Evolutionary conservation across 2,888 invertebrate species (phyloP).

Genomic region (Drosophila silvestris): DNA sequence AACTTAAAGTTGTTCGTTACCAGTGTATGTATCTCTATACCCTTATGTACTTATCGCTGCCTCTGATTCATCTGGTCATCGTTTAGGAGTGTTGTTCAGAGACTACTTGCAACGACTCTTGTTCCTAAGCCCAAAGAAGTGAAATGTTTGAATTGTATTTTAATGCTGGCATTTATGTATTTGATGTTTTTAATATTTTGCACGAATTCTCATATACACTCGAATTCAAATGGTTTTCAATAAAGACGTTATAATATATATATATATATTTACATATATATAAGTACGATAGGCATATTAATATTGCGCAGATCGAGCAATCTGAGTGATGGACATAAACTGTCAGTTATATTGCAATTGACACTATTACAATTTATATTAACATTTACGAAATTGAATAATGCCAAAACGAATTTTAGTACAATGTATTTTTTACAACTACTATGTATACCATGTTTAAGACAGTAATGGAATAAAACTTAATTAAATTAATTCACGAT

Average conservation of each 20-base stretch:
- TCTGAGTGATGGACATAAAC: not conserved
- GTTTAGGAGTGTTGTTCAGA: slow-evolving; percentile 10
- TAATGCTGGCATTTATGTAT: slow-evolving; percentile 11
- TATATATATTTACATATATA: not conserved
- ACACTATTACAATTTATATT: not conserved
- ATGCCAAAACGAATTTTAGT: not conserved
- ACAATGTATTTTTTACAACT: not conserved
- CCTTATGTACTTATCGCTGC: not conserved
- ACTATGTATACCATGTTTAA: not conserved
- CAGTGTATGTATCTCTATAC: not conserved
- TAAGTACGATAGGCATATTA: not conserved
- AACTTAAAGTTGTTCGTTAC: slow-evolving; percentile 12
- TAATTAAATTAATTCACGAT: too few relatives aligned
- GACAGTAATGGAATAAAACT: not conserved
- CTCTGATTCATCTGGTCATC: not conserved
- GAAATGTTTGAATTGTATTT: not conserved
- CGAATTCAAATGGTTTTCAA: slow-evolving; percentile 18
- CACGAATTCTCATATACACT: slow-evolving; percentile 32
- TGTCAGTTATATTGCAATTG: not conserved
- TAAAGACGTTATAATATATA: slow-evolving; percentile 1
- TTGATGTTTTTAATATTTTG: slow-evolving; percentile 1
- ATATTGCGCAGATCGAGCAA: not conserved
- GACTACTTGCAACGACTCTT: not conserved
- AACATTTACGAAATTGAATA: not conserved
- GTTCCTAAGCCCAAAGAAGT: slow-evolving; percentile 9